Base-by-base conservation (phyloP, 2,797 vertebrate genomes). In the Otolemur crassicaudatus region DNA sequence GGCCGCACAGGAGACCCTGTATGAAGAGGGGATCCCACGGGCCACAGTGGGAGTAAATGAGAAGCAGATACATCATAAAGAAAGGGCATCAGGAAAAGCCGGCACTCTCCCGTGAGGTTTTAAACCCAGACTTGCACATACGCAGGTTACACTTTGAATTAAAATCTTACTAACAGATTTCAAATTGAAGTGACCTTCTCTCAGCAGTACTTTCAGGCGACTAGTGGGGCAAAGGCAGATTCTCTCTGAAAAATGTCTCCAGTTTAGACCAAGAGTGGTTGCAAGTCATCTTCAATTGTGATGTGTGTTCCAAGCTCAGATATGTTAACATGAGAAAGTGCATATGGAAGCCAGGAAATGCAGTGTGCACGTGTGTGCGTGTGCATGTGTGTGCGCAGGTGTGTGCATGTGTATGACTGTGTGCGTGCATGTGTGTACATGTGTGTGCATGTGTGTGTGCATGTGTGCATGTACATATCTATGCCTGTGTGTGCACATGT, bases 281-380 rank as follows among this genome's bases (percentile, higher is more conserved):
- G 27, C 53, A 27, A 13, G 37, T 88, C 22, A 43, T 5, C 29
- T 88, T 56, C 7, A 16, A 0, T 1, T 73, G 11, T 19, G 1
- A 58, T 1, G 4, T 7, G 22, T 0, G 5, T 53, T 56, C 34
- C 29, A 3, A 43, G 25, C 56, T 43, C 69, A 46, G 75, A 7
- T 16, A 0, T 2, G 49, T 53, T 11, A 3, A 34, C 22, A 56
- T 16, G 7, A 49, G 60, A 14, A 63, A 23, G 23, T 3, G 19
- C 19, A 0, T 0, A 14, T 31, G 12, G 61, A 25, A 7, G 11
- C 11, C 2, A 23, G 20, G 58, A 25, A 17, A 20, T 7, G 1
- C 29, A 3, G 10, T 11, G 1, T 34, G 34, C 25, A 13, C 14
- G 34, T 13, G 4, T 29, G 2, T 19, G 9, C 1, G 5, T 23